These are phyloP conservation scores for Philereme vetulata DNA, from an alignment of 2,888 invertebrate genomes.

Conservation along the genomic window DNA sequence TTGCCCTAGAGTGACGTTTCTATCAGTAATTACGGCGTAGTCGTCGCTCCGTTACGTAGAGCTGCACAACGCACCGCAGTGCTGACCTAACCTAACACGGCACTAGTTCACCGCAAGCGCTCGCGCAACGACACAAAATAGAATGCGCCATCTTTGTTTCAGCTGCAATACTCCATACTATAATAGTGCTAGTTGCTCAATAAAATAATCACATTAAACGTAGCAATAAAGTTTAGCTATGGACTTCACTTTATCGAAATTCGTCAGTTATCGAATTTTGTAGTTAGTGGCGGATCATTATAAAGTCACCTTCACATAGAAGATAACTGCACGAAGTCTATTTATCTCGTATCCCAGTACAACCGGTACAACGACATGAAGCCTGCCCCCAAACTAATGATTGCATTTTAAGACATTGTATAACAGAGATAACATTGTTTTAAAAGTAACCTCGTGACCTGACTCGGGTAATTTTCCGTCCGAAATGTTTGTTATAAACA, in stretches of 20 bases:
- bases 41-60: slow-evolving; percentile 49
- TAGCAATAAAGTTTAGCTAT: not conserved
- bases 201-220: not conserved
- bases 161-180: slow-evolving; percentile 9
- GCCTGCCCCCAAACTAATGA: slow-evolving; percentile 20
- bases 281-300: slow-evolving; percentile 39
- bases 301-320: slow-evolving; percentile 65
- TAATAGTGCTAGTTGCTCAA: slow-evolving; percentile 11
- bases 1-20: slow-evolving; percentile 3
- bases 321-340: slow-evolving; percentile 47
- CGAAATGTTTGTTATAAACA: slow-evolving; percentile 2
- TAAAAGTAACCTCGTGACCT: slow-evolving; percentile 25
- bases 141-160: slow-evolving; percentile 35
- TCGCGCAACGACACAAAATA: slow-evolving; percentile 35
- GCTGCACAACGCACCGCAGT: slow-evolving; percentile 51
- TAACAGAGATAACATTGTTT: slow-evolving; percentile 40
- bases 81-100: slow-evolving; percentile 73
- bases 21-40: slow-evolving; percentile 12
- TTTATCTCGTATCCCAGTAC: slow-evolving; percentile 15
- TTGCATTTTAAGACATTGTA: slow-evolving; percentile 29
- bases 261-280: slow-evolving; percentile 18
- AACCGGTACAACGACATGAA: slow-evolving; percentile 9
- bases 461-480: slow-evolving; percentile 23
- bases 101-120: slow-evolving; percentile 52
- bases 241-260: slow-evolving; percentile 30